Evolutionary conservation across 2,888 invertebrate genomes (phyloP), one percentile per base, ranked within the genome.

Genomic region (Dichetophora obliterata): DNA sequence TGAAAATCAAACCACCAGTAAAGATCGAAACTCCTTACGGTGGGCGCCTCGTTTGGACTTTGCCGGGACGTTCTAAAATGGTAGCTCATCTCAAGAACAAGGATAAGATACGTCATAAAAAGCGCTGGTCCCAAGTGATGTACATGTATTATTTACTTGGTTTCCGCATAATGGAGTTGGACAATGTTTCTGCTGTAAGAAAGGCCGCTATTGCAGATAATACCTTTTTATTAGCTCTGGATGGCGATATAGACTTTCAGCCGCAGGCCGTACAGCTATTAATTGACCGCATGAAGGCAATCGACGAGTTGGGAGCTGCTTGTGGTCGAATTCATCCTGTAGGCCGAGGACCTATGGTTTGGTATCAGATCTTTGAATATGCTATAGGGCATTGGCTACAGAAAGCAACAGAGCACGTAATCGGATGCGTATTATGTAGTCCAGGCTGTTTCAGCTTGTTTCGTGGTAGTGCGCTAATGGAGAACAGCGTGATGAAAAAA

Each of bases 111-210:
- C 91, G 97, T 50, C 94, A 96, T 84, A 94, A 95, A 86, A 98
- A 98, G 88, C 92, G 98, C 77, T 98, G 97, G 97, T 96, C 96
- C 69, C 97, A 97, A 92, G 94, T 94, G 11, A 97, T 97, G 96
- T 97, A 97, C 89, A 96, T 97, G 96, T 97, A 96, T 89, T 97
- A 96, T 85, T 91, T 97, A 81, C 91, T 97, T 52, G 96, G 96
- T 0, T 93, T 94, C 86, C 93, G 93, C 77, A 91, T 95, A 69
- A 94, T 94, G 93, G 93, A 94, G 82, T 86, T 92, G 82, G 87
- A 88, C n/a, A 83, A 84, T 74, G 81, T 87, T 9, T 86, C 88
- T 31, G 85, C 88, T 0, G 83, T 84, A 2, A 86, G 90, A 14
- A 94, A 93, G 85, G 92, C 93, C 79, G 90, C 92, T 4, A 92